phyloP scores from a whole-genome alignment of 2,888 invertebrate species.

The Auanema sp. region DNA sequence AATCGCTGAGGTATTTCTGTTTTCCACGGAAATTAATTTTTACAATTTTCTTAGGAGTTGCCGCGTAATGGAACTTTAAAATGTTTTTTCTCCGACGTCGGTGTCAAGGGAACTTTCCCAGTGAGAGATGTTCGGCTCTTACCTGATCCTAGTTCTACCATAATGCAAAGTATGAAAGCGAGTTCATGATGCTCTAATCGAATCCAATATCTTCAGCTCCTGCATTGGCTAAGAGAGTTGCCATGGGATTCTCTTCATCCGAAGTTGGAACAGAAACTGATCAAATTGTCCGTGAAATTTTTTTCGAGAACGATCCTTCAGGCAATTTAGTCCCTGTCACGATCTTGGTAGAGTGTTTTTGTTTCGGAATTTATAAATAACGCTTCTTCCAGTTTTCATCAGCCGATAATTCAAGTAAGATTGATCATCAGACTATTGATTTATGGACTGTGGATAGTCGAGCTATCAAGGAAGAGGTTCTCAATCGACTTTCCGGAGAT shows the following conservation, averaged over 20 bases:
- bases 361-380: background rate
- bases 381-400: background rate
- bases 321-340: constrained; percentile 21
- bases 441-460: constrained; percentile 22
- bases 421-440: constrained; percentile 11
- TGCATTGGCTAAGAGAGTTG: constrained; percentile 13
- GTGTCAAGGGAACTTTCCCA: constrained; percentile 39
- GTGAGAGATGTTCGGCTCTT: constrained; percentile 34
- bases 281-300: constrained; percentile 14
- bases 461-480: constrained; percentile 8
- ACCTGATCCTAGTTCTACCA: constrained; percentile 30
- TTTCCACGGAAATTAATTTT: background rate
- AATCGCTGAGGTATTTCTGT: constrained; percentile 25
- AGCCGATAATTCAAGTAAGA: background rate
- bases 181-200: background rate
- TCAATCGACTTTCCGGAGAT: constrained; percentile 5
- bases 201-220: constrained; percentile 14
- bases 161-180: constrained; percentile 29
- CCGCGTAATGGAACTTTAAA: constrained; percentile 37
- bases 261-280: constrained; percentile 12
- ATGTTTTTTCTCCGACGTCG: constrained; percentile 46
- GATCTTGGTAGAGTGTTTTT: constrained; percentile 17
- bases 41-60: constrained; percentile 21
- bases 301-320: constrained; percentile 19
- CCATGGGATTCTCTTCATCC: constrained; percentile 10